A percentile compares a stretch with the other conserved stretches of the same genome.
Conservation (phyloP, 2,888 invertebrate genomes). For the Aphelenchoides bicaudatus region DNA sequence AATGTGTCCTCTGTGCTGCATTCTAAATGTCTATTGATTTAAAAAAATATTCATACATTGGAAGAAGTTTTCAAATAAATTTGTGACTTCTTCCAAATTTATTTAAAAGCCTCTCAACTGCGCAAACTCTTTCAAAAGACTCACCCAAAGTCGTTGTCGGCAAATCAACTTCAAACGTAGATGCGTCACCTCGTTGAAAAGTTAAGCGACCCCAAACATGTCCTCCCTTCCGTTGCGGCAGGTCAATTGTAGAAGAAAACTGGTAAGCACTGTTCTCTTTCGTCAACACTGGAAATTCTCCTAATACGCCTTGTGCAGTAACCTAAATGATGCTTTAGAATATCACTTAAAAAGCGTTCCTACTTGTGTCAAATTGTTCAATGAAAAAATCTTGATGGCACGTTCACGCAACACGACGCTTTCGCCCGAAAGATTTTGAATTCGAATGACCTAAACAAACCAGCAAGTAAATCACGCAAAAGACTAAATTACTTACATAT, state of each 20-base stretch:
- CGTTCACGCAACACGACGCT: slow-evolving; percentile 88
- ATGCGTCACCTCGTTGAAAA: slow-evolving; percentile 93
- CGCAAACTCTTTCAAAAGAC: no score
- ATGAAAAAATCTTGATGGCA: slow-evolving; percentile 74
- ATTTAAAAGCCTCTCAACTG: no score
- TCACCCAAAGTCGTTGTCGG: slow-evolving; percentile 72
- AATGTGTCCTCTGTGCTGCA: no score
- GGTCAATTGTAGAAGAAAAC: slow-evolving; percentile 45
- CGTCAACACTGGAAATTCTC: slow-evolving; percentile 30
- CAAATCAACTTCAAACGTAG: slow-evolving; percentile 91
- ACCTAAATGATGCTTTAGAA: neutral
- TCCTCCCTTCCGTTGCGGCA: slow-evolving; percentile 69
- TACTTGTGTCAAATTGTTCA: slow-evolving; percentile 43
- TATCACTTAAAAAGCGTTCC: slow-evolving; percentile 2
- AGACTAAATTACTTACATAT: no score
- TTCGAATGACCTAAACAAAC: no score
- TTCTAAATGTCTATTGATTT: no score
- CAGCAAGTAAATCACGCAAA: no score
- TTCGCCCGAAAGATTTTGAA: slow-evolving; percentile 85
- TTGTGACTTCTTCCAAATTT: no score
- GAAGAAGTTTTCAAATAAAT: no score
- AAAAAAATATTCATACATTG: no score
- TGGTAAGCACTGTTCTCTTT: slow-evolving; percentile 44
- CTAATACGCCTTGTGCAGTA: slow-evolving; percentile 17
- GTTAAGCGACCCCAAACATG: slow-evolving; percentile 98